Evolutionary conservation across 1,140 invertebrate genomes (phyloP), one percentile per base, ranked within the genome.

Genomic region (Cydia splendana): DNA sequence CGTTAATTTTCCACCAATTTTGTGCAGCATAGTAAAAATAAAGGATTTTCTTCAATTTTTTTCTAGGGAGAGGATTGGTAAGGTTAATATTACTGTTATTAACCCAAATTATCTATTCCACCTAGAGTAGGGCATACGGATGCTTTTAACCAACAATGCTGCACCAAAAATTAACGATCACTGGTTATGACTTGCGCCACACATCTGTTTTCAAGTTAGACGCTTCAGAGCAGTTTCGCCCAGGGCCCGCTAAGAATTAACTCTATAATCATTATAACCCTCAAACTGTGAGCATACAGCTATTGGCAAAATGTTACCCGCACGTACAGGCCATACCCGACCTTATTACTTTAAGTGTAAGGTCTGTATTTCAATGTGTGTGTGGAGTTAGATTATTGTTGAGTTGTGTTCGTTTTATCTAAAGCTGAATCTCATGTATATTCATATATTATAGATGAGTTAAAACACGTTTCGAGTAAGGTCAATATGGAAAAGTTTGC

Each of bases 181-280:
- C n/a, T n/a, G n/a, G n/a, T n/a, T n/a, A 1, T 15, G 30, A 45
- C 34, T 45, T 71, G 30, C 13, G 20, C 67, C 67, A 38, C 34
- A n/a, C 34, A 9, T 18, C 67, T 38, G 34, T 38, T 71, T 38
- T 71, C 67, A 71, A 71, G 34, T 71, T 71, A 18, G 67, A 9
- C 34, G 67, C 67, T 71, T 12, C 67, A 69, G 34, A 34, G n/a
- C 13, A 71, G 67, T 69, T 69, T 38, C 15, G 67, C 67, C 67
- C 18, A n/a, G n/a, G 67, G 67, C 67, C 34, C 67, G 67, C 67
- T 71, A 71, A 71, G 67, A 71, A 45, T 71, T 71, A 71, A 71
- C 67, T 71, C 67, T 45, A 71, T 71, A 71, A 71, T 71, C 67
- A 71, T 71, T 71, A 71, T 71, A 71, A 71, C 67, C 67, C 67